Conservation (phyloP, 1,140 invertebrate species). For the Aphelinus atriplicis region DNA sequence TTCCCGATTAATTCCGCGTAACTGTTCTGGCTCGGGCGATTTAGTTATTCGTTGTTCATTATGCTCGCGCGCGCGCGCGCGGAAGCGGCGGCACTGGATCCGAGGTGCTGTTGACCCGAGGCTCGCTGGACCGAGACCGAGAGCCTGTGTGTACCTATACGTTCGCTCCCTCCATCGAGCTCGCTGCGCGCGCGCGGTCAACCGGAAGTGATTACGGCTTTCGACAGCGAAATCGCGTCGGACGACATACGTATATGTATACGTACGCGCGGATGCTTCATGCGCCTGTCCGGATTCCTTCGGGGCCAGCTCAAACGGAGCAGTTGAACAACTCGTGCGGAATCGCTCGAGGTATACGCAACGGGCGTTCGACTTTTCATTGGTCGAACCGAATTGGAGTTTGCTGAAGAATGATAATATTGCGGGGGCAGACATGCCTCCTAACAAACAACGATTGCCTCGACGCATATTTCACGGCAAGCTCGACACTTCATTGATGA, state of each 20-base stretch:
- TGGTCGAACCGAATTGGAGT: too few relatives aligned
- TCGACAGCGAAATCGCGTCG: slow-evolving; percentile 14
- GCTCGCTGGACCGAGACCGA: slow-evolving; percentile 61
- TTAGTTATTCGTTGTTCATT: slow-evolving; percentile 55
- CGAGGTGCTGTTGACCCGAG: slow-evolving; percentile 61
- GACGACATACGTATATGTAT: background rate
- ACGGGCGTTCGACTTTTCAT: too few relatives aligned
- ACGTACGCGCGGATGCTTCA: background rate
- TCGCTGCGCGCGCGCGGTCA: slow-evolving; percentile 9
- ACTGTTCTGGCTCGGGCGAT: slow-evolving; percentile 31
- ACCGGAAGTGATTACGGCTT: slow-evolving; percentile 26
- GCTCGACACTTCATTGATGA: too few relatives aligned
- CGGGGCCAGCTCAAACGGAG: too few relatives aligned
- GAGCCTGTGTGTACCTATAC: slow-evolving; percentile 21
- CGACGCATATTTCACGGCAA: too few relatives aligned
- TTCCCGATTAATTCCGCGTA: slow-evolving; percentile 23
- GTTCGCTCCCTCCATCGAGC: too few relatives aligned
- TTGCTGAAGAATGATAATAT: too few relatives aligned
- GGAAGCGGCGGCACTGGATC: slow-evolving; percentile 48
- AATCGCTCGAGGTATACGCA: background rate
- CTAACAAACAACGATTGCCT: too few relatives aligned
- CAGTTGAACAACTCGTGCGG: background rate
- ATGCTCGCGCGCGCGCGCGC: slow-evolving; percentile 34
- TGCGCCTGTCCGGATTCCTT: background rate
- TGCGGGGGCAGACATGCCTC: too few relatives aligned